Percentiles rank a stretch among this genome's conserved stretches.
These are phyloP conservation scores for Spodoptera exigua DNA, from an alignment of 2,888 invertebrate genomes.

Conservation along the genomic window DNA sequence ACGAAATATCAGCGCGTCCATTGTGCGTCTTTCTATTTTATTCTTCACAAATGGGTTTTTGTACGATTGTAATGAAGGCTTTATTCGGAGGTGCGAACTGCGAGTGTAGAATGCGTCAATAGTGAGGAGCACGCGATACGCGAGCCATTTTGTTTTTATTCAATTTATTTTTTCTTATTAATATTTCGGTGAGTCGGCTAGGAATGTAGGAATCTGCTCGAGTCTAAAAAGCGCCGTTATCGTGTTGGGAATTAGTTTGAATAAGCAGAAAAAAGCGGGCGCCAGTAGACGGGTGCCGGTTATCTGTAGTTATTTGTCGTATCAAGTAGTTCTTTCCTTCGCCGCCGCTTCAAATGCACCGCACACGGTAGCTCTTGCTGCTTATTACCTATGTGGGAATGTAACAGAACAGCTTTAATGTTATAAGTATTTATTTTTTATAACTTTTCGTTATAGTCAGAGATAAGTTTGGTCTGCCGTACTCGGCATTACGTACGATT, in stretches of 20 bases:
- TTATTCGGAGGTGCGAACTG: conserved; percentile 87
- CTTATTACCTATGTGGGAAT: conserved; percentile 75
- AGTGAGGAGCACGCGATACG: conserved; percentile 58
- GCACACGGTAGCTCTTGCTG: conserved; percentile 82
- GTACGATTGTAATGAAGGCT: conserved; percentile 85
- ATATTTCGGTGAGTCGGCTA: conserved; percentile 35
- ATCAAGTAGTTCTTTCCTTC: conserved; percentile 80
- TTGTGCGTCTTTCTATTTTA: conserved; percentile 83
- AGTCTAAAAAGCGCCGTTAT: conserved; percentile 65
- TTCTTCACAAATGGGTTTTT: conserved; percentile 84
- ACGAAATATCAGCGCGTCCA: conserved; percentile 82
- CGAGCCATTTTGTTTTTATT: conserved; percentile 58
- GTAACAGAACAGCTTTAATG: conserved; percentile 68
- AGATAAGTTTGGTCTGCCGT: conserved; percentile 58
- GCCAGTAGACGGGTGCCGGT: conserved; percentile 74
- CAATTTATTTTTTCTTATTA: conserved; percentile 56
- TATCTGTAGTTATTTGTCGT: conserved; percentile 88
- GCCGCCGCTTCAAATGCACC: conserved; percentile 80
- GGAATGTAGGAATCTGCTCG: conserved; percentile 60
- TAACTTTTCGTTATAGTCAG: conserved; percentile 71
- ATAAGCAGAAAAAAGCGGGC: conserved; percentile 80
- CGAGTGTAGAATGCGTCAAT: conserved; percentile 79
- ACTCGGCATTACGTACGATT: conserved; percentile 64
- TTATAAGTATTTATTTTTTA: conserved; percentile 74
- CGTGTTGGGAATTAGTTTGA: conserved; percentile 75